phyloP scores from a whole-genome alignment of 2,113 vertebrate genomes.

The Tenrec ecaudatus region DNA sequence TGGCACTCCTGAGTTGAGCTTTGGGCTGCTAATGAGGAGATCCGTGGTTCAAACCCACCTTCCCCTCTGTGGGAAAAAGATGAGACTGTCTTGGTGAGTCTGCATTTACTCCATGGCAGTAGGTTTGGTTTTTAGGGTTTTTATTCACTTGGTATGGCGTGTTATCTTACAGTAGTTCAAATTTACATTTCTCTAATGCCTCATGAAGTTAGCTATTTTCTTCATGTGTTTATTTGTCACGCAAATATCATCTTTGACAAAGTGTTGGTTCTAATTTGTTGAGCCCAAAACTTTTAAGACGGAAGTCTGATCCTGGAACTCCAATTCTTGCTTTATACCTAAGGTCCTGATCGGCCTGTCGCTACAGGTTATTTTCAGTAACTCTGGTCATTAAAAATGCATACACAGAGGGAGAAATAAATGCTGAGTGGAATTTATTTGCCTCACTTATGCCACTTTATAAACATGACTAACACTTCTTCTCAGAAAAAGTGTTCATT shows the following conservation, averaged over 20 bases:
- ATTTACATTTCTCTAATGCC: too few relatives aligned
- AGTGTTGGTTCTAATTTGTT: not conserved
- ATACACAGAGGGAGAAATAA: not conserved
- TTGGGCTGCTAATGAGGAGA: too few relatives aligned
- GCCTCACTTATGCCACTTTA: not conserved
- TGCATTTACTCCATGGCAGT: too few relatives aligned
- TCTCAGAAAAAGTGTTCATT: not conserved
- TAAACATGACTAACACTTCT: not conserved
- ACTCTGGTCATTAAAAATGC: constrained; percentile 22
- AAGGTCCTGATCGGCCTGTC: not conserved
- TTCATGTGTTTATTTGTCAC: not conserved
- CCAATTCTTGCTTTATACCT: not conserved
- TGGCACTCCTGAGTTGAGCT: too few relatives aligned
- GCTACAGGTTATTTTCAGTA: not conserved
- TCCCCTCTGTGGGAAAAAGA: too few relatives aligned
- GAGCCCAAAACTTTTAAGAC: not conserved
- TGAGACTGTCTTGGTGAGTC: not conserved
- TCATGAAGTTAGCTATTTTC: too few relatives aligned
- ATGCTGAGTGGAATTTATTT: not conserved
- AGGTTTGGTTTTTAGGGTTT: too few relatives aligned
- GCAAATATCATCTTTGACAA: not conserved
- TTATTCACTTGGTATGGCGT: too few relatives aligned
- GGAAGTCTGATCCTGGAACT: not conserved
- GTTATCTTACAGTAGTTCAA: too few relatives aligned
- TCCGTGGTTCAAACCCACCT: too few relatives aligned